Conservation (phyloP, 2,797 vertebrate genomes). For the Sebastolobus alascanus region DNA sequence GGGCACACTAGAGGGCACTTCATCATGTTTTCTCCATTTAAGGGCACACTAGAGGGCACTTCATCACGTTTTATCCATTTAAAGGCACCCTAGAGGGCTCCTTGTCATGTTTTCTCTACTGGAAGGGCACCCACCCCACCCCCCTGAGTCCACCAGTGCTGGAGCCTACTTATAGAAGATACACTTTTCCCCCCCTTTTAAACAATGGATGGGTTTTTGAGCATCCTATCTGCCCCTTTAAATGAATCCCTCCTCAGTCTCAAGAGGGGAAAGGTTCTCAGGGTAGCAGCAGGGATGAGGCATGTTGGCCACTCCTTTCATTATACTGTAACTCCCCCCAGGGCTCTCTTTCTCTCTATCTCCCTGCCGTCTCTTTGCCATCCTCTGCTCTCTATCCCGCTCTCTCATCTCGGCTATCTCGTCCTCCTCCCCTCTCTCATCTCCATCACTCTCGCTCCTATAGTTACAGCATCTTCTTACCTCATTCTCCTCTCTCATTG, state of each 20-base stretch:
- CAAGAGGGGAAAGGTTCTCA: constrained; percentile 57
- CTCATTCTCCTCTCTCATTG: neutral
- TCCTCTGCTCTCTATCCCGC: constrained; percentile 36
- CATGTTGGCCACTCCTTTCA: constrained; percentile 65
- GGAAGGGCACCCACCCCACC: no score
- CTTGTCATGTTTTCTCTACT: no score
- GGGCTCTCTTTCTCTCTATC: constrained; percentile 25
- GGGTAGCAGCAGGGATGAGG: constrained; percentile 32
- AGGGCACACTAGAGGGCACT: no score
- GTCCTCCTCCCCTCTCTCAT: constrained; percentile 3
- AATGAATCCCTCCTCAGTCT: constrained; percentile 45
- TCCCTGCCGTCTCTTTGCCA: constrained; percentile 27
- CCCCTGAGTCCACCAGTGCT: neutral
- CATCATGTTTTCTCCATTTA: no score
- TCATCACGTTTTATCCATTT: no score
- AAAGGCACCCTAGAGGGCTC: no score
- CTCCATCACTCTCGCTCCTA: neutral
- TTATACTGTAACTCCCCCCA: constrained; percentile 52
- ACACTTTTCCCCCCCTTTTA: neutral
- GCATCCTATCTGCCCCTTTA: constrained; percentile 49
- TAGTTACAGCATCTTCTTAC: neutral
- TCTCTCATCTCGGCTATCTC: constrained; percentile 1
- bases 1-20: no score
- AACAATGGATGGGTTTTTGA: neutral
- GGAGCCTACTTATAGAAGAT: neutral